Conservation (phyloP, 2,113 vertebrate genomes). For the Archocentrus centrarchus region DNA sequence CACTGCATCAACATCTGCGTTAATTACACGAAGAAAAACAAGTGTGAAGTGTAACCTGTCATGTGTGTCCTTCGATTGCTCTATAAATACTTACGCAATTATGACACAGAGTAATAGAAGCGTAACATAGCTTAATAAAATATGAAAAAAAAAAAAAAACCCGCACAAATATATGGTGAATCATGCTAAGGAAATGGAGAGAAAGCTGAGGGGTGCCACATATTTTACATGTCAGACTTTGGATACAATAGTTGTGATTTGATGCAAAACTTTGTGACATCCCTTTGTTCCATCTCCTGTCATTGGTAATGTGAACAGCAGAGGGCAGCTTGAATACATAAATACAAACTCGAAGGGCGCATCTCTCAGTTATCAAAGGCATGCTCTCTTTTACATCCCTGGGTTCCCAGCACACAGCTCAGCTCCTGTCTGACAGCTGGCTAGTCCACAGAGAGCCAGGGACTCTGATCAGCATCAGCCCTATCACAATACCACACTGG, state of each 20-base stretch:
- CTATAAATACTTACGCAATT: slow-evolving; percentile 23
- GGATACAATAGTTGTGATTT: slow-evolving; percentile 1
- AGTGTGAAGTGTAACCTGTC: not conserved
- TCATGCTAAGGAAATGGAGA: slow-evolving; percentile 12
- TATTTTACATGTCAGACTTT: not conserved
- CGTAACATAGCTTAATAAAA: not conserved
- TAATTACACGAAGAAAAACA: slow-evolving; percentile 16
- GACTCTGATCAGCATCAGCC: slow-evolving; percentile 68
- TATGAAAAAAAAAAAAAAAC: no score
- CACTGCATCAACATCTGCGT: slow-evolving; percentile 1
- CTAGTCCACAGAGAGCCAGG: slow-evolving; percentile 54
- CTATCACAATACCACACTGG: slow-evolving; percentile 59
- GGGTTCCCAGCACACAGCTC: slow-evolving; percentile 53
- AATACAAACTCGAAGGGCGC: slow-evolving; percentile 72
- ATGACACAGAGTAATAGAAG: not conserved
- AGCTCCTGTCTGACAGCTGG: slow-evolving; percentile 61
- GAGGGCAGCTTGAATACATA: slow-evolving; percentile 86
- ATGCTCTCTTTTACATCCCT: slow-evolving; percentile 60
- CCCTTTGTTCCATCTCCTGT: slow-evolving; percentile 74
- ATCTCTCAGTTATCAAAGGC: slow-evolving; percentile 64
- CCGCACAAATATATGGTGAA: not conserved
- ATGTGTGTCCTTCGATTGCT: slow-evolving; percentile 16
- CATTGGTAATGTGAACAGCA: slow-evolving; percentile 80
- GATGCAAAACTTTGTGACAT: slow-evolving; percentile 29
- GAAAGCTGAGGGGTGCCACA: not conserved